Evolutionary conservation across 2,113 vertebrate species (phyloP).

Genomic region (Takifugu bimaculatus): DNA sequence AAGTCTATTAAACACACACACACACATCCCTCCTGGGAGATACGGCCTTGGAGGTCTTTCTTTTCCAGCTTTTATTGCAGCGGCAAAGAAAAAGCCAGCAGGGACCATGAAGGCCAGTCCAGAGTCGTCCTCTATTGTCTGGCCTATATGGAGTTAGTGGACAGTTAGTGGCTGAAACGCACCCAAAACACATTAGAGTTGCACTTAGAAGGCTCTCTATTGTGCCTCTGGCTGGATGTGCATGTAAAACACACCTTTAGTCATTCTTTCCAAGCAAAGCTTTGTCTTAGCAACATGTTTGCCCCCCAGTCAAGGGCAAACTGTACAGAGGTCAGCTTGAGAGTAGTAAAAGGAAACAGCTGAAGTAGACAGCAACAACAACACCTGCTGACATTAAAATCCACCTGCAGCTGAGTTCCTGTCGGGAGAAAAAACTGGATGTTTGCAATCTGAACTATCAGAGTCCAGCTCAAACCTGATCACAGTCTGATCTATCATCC

Average conservation of each 20-base stretch:
- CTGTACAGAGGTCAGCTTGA: conserved; percentile 33
- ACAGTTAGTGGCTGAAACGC: neutral
- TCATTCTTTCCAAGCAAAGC: neutral
- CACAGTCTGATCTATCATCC: too few relatives aligned
- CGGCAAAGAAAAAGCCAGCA: conserved; percentile 5
- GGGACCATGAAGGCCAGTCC: conserved; percentile 12
- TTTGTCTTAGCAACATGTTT: conserved; percentile 18
- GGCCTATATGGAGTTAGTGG: conserved; percentile 17
- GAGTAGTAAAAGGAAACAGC: conserved; percentile 7
- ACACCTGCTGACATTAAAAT: neutral
- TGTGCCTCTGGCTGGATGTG: conserved; percentile 3
- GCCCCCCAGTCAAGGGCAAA: conserved; percentile 41
- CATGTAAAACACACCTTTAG: neutral
- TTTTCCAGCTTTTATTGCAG: conserved; percentile 21
- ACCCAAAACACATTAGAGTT: too few relatives aligned
- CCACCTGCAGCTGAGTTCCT: too few relatives aligned
- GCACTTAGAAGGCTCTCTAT: neutral
- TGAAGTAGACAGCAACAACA: neutral
- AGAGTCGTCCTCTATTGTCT: conserved; percentile 5
- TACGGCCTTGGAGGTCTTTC: conserved; percentile 20
- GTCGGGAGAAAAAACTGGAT: too few relatives aligned
- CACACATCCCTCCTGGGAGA: conserved; percentile 11
- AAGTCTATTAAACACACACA: neutral
- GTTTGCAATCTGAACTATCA: too few relatives aligned
- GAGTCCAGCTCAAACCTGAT: too few relatives aligned